A percentile compares a stretch with the other conserved stretches of the same genome.
phyloP scores from a whole-genome alignment of 2,797 vertebrate species.

The Brachyrhaphis roseni region DNA sequence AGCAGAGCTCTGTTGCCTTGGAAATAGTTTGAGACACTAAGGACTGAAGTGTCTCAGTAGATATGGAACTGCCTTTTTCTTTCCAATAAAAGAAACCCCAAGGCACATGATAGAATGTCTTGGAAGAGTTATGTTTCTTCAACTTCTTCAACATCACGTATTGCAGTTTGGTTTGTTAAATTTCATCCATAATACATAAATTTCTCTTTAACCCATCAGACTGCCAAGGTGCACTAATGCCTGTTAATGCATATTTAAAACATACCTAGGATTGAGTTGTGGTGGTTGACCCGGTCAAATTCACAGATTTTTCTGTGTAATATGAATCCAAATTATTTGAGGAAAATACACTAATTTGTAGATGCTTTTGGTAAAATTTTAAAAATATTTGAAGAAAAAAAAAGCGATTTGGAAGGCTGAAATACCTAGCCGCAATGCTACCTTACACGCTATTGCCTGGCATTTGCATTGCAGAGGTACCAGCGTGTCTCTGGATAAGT shows the following conservation, averaged over 20 bases:
- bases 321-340: background rate
- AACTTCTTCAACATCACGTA: background rate
- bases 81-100: background rate
- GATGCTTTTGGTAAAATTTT: background rate
- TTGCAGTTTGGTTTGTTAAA: background rate
- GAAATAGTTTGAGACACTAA: constrained; percentile 20
- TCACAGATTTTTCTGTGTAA: background rate
- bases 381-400: background rate
- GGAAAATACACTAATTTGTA: background rate
- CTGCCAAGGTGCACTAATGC: background rate
- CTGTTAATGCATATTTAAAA: background rate
- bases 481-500: background rate
- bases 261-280: background rate
- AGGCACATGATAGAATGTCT: constrained; percentile 5
- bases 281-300: background rate
- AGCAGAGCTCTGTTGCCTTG: constrained; percentile 16
- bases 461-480: background rate
- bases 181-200: background rate
- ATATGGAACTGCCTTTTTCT: background rate
- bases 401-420: background rate
- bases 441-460: background rate
- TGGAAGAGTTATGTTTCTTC: background rate
- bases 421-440: background rate
- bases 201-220: background rate
- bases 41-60: constrained; percentile 2